Evolutionary conservation across 92 coral and sea anemone genomes (phyloP), one percentile per base, ranked within the genome.

Genomic region (Siderastrea radians): DNA sequence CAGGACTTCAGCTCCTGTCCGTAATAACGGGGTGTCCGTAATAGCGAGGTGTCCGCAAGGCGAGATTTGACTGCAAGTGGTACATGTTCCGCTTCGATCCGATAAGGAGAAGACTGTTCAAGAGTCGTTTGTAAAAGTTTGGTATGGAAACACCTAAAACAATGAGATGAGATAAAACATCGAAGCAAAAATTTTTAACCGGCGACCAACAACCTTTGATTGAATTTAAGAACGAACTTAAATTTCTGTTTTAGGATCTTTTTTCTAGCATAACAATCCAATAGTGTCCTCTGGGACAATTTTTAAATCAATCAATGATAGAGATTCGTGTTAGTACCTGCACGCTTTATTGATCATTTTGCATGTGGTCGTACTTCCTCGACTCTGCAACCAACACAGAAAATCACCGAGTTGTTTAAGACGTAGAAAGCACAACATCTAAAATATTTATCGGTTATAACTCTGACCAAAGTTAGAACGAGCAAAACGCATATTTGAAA

Each of bases 381-480:
- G 38, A 44, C 19, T 26, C 78, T 52, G 63, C 78, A 51, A 51
- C 46, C 67, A 69, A 74, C 67, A 58, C 69, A 69, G 68, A 81
- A 52, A 81, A 66, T 54, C 77, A 68, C 57, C 58, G 53, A 52
- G 14, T 58, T 68, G 81, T 77, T 57, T 26, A 26, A 26, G 38
- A 26, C 38, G 0, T 26, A 26, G 38, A 45, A 13, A 81, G 5
- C 77, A 69, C 54, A 60, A 57, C 66, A 57, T 57, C n/a, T 82
- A 1, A 82, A 82, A 82, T 55, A 82, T 82, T 82, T 71, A 82
- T 82, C 10, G 38, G 38, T 46, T 47, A n/a, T 57, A 70, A 59
- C 57, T 68, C 48, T 71, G 51, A 70, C 38, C 12, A 82, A 16
- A 57, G 6, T 26, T 59, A 51, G 54, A 79, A 69, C 73, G 62